phyloP scores from a whole-genome alignment of 2,797 vertebrate species.

The Garrulus glandarius region DNA sequence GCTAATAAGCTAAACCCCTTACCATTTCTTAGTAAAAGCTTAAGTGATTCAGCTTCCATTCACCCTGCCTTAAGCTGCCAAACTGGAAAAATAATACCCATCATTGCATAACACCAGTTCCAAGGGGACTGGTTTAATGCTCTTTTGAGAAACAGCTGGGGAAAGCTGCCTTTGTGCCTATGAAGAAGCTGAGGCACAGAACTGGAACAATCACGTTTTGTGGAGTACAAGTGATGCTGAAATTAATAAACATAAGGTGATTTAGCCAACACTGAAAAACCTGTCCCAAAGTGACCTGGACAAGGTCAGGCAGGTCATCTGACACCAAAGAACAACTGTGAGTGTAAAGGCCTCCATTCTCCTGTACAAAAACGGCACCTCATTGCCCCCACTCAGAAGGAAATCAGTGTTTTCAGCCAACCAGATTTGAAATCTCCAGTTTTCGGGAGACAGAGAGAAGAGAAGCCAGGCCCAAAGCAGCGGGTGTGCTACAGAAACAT shows the following conservation, averaged over 20 bases:
- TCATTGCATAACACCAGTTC: conserved; percentile 37
- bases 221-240: neutral
- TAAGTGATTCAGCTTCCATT: conserved; percentile 32
- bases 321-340: neutral
- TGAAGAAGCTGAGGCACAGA: neutral
- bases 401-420: neutral
- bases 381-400: neutral
- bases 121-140: neutral
- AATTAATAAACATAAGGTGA: neutral
- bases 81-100: conserved; percentile 40
- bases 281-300: neutral
- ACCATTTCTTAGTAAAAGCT: conserved; percentile 43
- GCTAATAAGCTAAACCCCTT: conserved; percentile 44
- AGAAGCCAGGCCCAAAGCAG: neutral
- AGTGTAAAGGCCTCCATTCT: neutral
- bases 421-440: neutral
- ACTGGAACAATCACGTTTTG: neutral
- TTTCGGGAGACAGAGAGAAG: neutral
- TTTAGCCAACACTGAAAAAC: neutral
- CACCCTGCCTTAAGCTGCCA: conserved; percentile 28
- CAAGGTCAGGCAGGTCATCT: conserved; percentile 31
- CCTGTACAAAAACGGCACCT: neutral
- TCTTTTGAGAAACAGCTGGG: neutral
- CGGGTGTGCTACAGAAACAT: neutral
- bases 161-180: neutral